Evolutionary conservation across 2,113 vertebrate genomes (phyloP), one percentile per base, ranked within the genome.

Genomic region (Pomatorhinus ruficollis): DNA sequence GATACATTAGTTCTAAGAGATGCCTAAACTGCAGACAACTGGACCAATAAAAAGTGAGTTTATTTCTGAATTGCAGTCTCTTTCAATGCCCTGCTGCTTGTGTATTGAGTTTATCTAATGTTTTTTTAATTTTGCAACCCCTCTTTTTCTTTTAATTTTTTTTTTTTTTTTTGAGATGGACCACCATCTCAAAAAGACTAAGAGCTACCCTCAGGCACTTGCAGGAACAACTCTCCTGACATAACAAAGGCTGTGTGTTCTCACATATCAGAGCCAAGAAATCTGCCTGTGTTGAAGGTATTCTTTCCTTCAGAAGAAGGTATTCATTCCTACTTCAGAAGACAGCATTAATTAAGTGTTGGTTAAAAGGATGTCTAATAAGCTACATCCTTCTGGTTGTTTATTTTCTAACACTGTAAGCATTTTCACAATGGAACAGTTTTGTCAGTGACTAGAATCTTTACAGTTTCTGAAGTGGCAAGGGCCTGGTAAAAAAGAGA

Each of bases 231-330:
- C 54, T 86, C 83, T 80, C 52, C 90, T 60, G 76, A 81, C 57
- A 65, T 52, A 96, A 90, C 45, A 96, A 97, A 95, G 49, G 39
- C 72, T 93, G 45, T 65, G 64, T 90, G 52, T 83, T 66, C 90
- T 78, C 81, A 57, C 5, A 3, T 54, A 49, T 21, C 49, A 57
- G 45, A 91, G 72, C 84, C 78, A 94, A 97, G 87, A 85, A 89
- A 74, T 92, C 53, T 71, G 44, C 64, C 85, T 64, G 81, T 16
- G 3, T 61, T 57, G 22, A 87, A 95, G 87, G 75, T 78, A 61
- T 60, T 94, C 60, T n/a, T 61, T 57, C 21, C 53, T 68, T 77
- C 53, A 77, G 72, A 77, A 59, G 23, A 82, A 92, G 68, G 66
- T 71, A 61, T 56, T 95, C 57, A 53, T 87, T 65, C 70, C 78